These are phyloP conservation scores for Calameuta idolon DNA, from an alignment of 2,888 invertebrate species.

Conservation along the genomic window DNA sequence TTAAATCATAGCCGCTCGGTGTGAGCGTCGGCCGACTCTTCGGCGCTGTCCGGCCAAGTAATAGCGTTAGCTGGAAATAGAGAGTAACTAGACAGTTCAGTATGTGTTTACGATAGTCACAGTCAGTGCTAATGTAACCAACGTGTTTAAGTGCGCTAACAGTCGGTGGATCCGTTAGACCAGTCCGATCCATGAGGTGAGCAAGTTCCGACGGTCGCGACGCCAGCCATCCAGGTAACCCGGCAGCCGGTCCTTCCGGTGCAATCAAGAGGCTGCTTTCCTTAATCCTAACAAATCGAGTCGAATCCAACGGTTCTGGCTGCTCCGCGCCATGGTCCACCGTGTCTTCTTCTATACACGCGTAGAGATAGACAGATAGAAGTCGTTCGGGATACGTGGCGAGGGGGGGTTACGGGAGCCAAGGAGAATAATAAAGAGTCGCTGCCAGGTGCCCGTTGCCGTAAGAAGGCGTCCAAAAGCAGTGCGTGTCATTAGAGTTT, in stretches of 20 bases:
- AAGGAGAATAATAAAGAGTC: conserved; percentile 53
- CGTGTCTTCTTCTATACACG: conserved; percentile 29
- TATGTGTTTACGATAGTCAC: neutral
- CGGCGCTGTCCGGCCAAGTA: conserved; percentile 33
- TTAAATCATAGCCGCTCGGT: conserved; percentile 57
- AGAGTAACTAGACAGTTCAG: neutral
- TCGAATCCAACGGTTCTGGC: conserved; percentile 58
- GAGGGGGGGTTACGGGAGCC: conserved; percentile 15
- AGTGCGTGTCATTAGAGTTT: conserved; percentile 66
- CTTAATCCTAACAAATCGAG: conserved; percentile 66
- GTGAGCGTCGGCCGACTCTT: conserved; percentile 26
- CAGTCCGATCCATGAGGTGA: neutral
- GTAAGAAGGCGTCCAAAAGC: conserved; percentile 62
- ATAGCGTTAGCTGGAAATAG: conserved; percentile 30
- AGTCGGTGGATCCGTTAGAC: neutral
- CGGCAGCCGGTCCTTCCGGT: neutral
- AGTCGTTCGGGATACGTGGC: neutral
- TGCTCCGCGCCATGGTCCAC: neutral
- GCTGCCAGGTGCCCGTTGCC: conserved; percentile 63
- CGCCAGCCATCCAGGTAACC: neutral
- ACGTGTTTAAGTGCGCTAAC: neutral
- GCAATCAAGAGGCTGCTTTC: conserved; percentile 29
- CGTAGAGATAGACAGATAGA: conserved; percentile 3
- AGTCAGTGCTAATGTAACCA: neutral
- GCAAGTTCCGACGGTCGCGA: too few relatives aligned